Base-by-base conservation (phyloP, 2,797 vertebrate genomes). In the Spinus olivaceus region DNA sequence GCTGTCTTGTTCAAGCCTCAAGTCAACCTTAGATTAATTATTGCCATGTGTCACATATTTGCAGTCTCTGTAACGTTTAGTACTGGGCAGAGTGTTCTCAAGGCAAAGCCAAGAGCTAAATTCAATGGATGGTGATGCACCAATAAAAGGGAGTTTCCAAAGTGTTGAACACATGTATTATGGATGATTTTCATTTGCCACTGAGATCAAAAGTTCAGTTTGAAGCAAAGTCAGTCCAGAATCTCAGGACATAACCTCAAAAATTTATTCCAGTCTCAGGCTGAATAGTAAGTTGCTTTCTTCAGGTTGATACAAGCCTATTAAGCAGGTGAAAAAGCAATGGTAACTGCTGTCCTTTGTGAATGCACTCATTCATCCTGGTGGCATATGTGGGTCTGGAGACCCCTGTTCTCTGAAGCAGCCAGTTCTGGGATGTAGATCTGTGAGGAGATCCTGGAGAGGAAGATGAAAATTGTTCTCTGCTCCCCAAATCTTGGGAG, bases 51-150 rank as follows among this genome's bases (percentile, higher is more conserved):
- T 81, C 86, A 69, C 2, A 4, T 63, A 91, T 82, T 76, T 74
- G 81, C 33, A 79, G n/a, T 49, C 54, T 86, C 57, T 69, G 72
- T 56, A 49, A 30, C 12, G 7, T 67, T 87, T 85, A 93, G 44
- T 81, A 88, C 32, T 67, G 71, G 77, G 60, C 82, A 93, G 73
- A 18, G 30, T 79, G 84, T 87, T 93, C 82, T 96, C 65, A 57
- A 51, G 72, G 79, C 51, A 18, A 51, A 78, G 89, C 90, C 89
- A 95, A 97, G 94, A 96, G 70, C 94, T 96, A 87, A 73, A 61
- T 70, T 82, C 77, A 78, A 30, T 82, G 63, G 46, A 92, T 92
- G 70, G 54, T 74, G 51, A 93, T 54, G 65, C 11, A 69, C 33
- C 28, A 79, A 92, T 91, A 86, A 76, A 91, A 95, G 50, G 49